These are phyloP conservation scores for Pterophyllum scalare DNA, from an alignment of 2,113 vertebrate genomes.

Conservation along the genomic window DNA sequence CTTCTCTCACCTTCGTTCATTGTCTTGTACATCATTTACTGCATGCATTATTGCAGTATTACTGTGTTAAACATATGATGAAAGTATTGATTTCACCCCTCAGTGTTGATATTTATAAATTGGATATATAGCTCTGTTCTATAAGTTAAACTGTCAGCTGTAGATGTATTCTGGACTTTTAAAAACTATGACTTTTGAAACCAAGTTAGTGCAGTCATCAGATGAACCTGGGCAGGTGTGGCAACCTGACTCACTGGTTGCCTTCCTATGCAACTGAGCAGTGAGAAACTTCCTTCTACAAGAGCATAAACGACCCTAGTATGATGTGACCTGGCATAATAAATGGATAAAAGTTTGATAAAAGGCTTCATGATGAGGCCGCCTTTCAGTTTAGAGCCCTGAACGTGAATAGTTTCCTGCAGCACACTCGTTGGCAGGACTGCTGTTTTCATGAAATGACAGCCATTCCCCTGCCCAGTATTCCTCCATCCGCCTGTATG, in stretches of 20 bases:
- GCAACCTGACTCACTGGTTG: not conserved
- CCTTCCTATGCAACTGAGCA: not conserved
- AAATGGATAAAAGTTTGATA: not conserved
- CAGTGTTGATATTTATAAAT: fast-evolving
- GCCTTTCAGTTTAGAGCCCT: not conserved
- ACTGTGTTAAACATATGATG: too few species aligned
- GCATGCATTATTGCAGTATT: too few species aligned
- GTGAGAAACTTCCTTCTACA: not conserved
- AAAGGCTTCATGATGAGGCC: not conserved
- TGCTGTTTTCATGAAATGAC: not conserved
- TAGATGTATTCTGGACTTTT: not conserved
- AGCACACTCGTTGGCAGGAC: not conserved
- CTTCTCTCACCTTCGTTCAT: too few species aligned
- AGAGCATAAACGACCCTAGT: not conserved
- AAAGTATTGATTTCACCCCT: not conserved
- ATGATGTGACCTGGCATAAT: not conserved
- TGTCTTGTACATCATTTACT: too few species aligned
- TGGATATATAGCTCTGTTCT: not conserved
- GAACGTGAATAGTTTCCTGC: not conserved
- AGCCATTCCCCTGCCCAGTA: not conserved
- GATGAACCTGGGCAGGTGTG: not conserved
- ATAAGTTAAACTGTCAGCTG: fast-evolving
- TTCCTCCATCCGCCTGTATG: not conserved
- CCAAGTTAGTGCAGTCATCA: not conserved
- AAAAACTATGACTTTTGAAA: not conserved